Evolutionary conservation across 2,888 invertebrate species (phyloP).

Genomic region (Tipula helvola): DNA sequence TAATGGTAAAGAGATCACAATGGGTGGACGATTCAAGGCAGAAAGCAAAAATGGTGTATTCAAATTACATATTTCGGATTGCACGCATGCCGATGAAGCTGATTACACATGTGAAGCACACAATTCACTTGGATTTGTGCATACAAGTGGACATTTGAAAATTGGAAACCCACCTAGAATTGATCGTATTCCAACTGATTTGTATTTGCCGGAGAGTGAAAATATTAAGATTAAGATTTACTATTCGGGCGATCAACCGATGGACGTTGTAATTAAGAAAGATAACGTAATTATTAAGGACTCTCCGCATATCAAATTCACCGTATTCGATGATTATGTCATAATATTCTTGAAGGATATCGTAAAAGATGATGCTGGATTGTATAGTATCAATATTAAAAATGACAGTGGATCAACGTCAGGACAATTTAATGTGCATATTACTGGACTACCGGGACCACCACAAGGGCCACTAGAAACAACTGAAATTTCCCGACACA

Average conservation of each 20-base stretch:
- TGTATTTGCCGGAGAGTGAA: constrained; percentile 86
- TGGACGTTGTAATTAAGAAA: constrained; percentile 72
- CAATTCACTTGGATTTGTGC: constrained; percentile 83
- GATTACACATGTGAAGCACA: constrained; percentile 94
- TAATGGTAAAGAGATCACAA: constrained; percentile 78
- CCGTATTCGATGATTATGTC: constrained; percentile 93
- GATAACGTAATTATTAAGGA: constrained; percentile 69
- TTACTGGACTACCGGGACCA: constrained; percentile 91
- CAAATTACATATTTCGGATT: constrained; percentile 75
- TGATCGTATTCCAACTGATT: constrained; percentile 76
- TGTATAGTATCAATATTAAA: constrained; percentile 72
- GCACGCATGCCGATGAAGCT: constrained; percentile 83
- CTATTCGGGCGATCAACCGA: constrained; percentile 93
- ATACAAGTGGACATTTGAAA: constrained; percentile 76
- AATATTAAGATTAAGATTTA: constrained; percentile 96
- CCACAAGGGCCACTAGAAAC: constrained; percentile 85
- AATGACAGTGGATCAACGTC: constrained; percentile 84
- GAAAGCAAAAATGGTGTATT: constrained; percentile 57
- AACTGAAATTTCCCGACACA: constrained; percentile 79
- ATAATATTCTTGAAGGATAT: constrained; percentile 92
- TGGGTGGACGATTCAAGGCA: constrained; percentile 52
- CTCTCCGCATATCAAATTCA: constrained; percentile 71
- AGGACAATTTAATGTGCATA: constrained; percentile 71
- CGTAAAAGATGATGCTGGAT: constrained; percentile 73
- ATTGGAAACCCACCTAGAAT: constrained; percentile 91